Evolutionary conservation across 2,888 invertebrate genomes (phyloP), one percentile per base, ranked within the genome.

Genomic region (Thelaira solivaga): DNA sequence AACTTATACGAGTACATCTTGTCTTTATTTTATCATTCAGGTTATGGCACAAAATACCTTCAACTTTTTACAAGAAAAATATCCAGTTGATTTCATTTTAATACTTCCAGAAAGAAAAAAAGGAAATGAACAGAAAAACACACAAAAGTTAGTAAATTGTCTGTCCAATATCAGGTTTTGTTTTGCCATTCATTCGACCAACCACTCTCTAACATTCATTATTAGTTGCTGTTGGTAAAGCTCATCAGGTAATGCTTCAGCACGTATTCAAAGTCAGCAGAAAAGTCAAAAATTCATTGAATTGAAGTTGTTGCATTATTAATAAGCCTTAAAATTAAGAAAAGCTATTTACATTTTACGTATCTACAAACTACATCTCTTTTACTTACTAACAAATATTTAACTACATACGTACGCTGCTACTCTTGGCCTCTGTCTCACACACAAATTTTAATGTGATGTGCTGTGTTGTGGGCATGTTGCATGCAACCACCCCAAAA

Each of bases 271-370:
- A 74, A 78, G 74, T 78, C 78, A 78, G 78, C 78, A 78, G 68
- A 78, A 78, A 74, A 78, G 78, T 78, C 78, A 74, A 78, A 78
- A 74, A 71, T 78, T 78, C 78, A 78, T 78, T 78, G 74, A 78
- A 78, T 78, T 74, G 65, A 76, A 72, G 80, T 72, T 76, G 76
- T 80, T 80, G 80, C 75, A 69, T 76, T 80, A 75, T 79, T 77
- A 72, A 76, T 76, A 74, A 75, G 64, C 75, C 68, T 81, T 68
- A 75, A 77, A 81, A 81, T 75, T 71, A 75, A 68, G 76, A 80
- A 76, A 81, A 76, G 55, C 62, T 79, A 67, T 77, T 71, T 80
- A 74, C 73, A 73, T 67, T 43, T 61, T 53, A 49, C 43, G 68
- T 73, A 61, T 59, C 47, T 51, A 59, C 26, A 11, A 16, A 41